These are phyloP conservation scores for Vulpes vulpes DNA, from an alignment of 2,113 vertebrate genomes.

Conservation along the genomic window DNA sequence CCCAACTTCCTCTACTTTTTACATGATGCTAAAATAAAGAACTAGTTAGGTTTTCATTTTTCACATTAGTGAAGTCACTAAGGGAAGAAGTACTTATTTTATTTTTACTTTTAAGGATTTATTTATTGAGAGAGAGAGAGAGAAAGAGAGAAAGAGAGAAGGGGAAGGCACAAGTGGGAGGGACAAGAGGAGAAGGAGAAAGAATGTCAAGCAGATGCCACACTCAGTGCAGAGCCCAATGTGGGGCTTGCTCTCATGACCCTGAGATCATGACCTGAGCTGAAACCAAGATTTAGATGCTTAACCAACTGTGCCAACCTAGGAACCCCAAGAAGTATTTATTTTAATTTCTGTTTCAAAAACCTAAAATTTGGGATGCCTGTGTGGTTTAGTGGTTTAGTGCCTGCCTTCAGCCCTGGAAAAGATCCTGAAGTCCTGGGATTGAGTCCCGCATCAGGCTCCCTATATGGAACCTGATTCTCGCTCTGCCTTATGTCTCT, in stretches of 20 bases:
- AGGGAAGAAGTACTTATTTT: neutral
- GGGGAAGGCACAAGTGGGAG: neutral
- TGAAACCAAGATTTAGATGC: neutral
- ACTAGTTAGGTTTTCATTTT: neutral
- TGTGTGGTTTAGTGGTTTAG: too few relatives aligned
- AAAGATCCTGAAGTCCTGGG: too few relatives aligned
- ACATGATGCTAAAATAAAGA: neutral
- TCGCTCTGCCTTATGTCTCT: too few relatives aligned
- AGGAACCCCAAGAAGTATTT: neutral
- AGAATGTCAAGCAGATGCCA: neutral
- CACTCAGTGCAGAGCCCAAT: neutral
- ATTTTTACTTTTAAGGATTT: neutral
- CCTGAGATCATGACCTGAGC: neutral
- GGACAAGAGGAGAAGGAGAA: neutral
- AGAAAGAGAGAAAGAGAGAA: neutral
- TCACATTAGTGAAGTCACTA: neutral
- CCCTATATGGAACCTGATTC: too few relatives aligned
- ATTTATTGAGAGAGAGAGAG: neutral
- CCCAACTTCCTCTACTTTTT: neutral
- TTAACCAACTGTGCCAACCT: neutral
- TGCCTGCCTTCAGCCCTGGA: too few relatives aligned
- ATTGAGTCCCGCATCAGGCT: too few relatives aligned
- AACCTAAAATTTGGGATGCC: neutral
- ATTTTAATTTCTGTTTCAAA: neutral
- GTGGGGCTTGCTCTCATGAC: neutral